Evolutionary conservation across 1,140 invertebrate species (phyloP).

Genomic region (Lycorma delicatula): DNA sequence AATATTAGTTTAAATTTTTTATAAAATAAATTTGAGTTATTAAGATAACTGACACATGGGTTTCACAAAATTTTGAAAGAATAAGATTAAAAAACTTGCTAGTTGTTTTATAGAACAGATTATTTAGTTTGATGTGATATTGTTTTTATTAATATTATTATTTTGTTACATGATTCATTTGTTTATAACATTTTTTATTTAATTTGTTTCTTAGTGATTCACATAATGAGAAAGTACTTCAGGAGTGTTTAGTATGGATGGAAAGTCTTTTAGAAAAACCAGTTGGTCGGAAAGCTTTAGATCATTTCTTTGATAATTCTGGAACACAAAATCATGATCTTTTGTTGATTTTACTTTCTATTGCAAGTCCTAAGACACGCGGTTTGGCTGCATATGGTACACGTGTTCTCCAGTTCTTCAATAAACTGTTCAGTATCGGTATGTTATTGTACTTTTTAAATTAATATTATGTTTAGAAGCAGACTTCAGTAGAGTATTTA

Average conservation of each 20-base stretch:
- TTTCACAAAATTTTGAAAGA: no score
- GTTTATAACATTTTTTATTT: neutral
- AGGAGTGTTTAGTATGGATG: conserved; percentile 69
- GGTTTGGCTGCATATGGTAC: conserved; percentile 55
- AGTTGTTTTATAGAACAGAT: no score
- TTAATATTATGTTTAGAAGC: no score
- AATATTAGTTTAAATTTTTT: no score
- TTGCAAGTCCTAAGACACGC: conserved; percentile 55
- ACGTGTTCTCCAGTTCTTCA: conserved; percentile 71
- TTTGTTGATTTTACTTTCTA: conserved; percentile 63
- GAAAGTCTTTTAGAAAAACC: conserved; percentile 73
- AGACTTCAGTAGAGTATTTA: no score
- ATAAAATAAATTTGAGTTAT: no score
- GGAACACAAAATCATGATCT: conserved; percentile 47
- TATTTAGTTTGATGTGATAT: no score
- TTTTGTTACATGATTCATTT: no score
- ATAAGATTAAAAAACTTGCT: no score
- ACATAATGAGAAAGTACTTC: conserved; percentile 57
- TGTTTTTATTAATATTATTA: no score
- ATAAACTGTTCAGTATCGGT: conserved; percentile 64
- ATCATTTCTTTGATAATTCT: conserved; percentile 58
- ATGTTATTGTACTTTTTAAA: no score
- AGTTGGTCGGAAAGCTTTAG: conserved; percentile 68
- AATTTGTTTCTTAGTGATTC: conserved; percentile 34
- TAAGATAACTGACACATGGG: no score